phyloP scores from a whole-genome alignment of 53 echinoderm and acorn worm species.

The Apostichopus leukothele region DNA sequence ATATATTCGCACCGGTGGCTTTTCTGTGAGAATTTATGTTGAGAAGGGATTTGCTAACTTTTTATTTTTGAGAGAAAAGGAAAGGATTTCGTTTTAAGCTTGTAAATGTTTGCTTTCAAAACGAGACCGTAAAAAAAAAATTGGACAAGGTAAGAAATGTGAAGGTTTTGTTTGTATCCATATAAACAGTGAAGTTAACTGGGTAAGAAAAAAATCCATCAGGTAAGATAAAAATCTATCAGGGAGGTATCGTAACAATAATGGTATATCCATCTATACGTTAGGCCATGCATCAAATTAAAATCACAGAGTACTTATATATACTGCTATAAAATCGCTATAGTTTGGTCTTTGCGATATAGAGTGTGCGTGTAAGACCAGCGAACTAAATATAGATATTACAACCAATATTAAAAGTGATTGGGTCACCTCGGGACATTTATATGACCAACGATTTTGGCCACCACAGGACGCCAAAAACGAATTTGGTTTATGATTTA shows the following conservation, averaged over 20 bases:
- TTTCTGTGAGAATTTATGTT: slow-evolving; percentile 30
- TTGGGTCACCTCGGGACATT: no score
- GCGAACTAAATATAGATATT: no score
- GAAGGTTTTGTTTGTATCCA: neutral
- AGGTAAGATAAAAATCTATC: neutral
- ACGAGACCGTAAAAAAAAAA: slow-evolving; percentile 9
- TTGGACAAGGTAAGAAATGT: neutral
- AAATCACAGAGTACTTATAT: no score
- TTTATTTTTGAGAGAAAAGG: neutral
- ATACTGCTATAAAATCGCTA: no score
- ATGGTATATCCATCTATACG: no score
- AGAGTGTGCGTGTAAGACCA: no score
- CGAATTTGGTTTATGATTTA: no score
- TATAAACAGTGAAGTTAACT: neutral
- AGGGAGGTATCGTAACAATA: neutral
- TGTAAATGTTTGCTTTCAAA: slow-evolving; percentile 28
- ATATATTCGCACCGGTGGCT: slow-evolving; percentile 27
- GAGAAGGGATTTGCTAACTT: neutral
- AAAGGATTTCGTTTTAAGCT: neutral
- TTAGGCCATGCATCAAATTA: no score
- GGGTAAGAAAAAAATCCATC: neutral
- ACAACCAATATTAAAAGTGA: no score
- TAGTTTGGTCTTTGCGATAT: no score
- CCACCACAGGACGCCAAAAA: no score
- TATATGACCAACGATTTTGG: no score